A percentile compares a stretch with the other conserved stretches of the same genome.
These are phyloP conservation scores for Epizoanthus stellaris DNA, from an alignment of 92 coral and sea anemone species.

Conservation along the genomic window DNA sequence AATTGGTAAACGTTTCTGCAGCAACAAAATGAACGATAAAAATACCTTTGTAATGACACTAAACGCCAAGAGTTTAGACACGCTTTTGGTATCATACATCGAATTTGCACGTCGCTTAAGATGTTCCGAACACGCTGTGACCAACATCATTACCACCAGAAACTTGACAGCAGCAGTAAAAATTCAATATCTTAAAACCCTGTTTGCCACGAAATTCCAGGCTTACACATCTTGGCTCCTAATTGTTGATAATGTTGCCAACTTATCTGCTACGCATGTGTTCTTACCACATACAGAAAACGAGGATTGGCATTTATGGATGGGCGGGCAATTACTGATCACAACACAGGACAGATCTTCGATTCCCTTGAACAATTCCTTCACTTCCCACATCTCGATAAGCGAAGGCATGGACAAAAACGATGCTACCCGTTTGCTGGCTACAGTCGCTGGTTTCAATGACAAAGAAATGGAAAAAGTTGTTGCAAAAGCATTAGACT, in stretches of 20 bases:
- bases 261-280: not conserved
- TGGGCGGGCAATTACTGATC: constrained; percentile 45
- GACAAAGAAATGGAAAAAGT: constrained; percentile 29
- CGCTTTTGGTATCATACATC: constrained; percentile 53
- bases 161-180: constrained; percentile 50
- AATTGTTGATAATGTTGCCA: constrained; percentile 49
- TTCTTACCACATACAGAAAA: constrained; percentile 35
- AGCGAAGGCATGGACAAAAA: constrained; percentile 39
- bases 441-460: constrained; percentile 10
- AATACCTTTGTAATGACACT: constrained; percentile 49
- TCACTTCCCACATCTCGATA: constrained; percentile 30
- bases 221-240: constrained; percentile 49
- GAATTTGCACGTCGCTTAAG: constrained; percentile 52
- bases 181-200: constrained; percentile 40
- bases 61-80: constrained; percentile 45
- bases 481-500: constrained; percentile 38
- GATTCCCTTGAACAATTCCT: constrained; percentile 26
- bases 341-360: constrained; percentile 50
- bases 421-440: constrained; percentile 9
- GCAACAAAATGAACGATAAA: not conserved
- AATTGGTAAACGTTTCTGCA: constrained; percentile 1
- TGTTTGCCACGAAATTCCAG: constrained; percentile 28
- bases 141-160: constrained; percentile 26
- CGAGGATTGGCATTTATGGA: constrained; percentile 27
- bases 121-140: constrained; percentile 18